These are phyloP conservation scores for Acleris emargana DNA, from an alignment of 2,888 invertebrate species.

Conservation along the genomic window DNA sequence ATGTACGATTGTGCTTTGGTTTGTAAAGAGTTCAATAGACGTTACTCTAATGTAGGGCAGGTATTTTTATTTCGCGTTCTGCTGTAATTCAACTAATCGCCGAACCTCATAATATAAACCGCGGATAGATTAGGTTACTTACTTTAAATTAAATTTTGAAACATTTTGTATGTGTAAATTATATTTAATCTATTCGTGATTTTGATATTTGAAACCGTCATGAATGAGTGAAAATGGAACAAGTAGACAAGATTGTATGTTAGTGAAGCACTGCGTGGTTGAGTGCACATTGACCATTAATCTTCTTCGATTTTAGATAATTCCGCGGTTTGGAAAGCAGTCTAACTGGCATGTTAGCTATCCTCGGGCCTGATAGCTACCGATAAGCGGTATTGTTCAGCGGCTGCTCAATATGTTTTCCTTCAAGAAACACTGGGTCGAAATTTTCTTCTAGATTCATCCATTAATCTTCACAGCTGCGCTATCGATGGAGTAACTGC, in stretches of 20 bases:
- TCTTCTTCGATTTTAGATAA: conserved; percentile 66
- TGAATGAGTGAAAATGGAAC: not conserved
- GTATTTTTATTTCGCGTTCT: not conserved
- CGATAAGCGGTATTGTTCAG: conserved; percentile 47
- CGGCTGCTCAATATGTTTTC: conserved; percentile 34
- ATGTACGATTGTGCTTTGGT: too few species aligned
- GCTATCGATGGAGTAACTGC: too few species aligned
- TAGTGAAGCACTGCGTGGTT: conserved; percentile 41
- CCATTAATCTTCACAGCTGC: too few species aligned
- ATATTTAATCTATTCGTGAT: too few species aligned
- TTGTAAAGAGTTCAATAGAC: too few species aligned
- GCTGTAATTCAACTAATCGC: too few species aligned
- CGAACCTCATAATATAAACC: too few species aligned
- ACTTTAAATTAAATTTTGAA: too few species aligned
- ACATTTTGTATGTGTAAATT: too few species aligned
- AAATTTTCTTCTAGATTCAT: not conserved
- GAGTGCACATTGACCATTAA: conserved; percentile 54
- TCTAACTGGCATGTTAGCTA: conserved; percentile 50
- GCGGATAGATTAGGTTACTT: too few species aligned
- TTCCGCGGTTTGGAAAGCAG: conserved; percentile 55
- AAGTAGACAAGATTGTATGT: not conserved
- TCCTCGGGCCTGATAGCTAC: conserved; percentile 43
- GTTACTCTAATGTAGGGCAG: too few species aligned
- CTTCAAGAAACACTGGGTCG: conserved; percentile 22
- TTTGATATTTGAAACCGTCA: too few species aligned